Percentiles rank a stretch among this genome's conserved stretches.
These are phyloP conservation scores for Ibidorhyncha struthersii DNA, from an alignment of 2,113 vertebrate genomes.

Conservation along the genomic window DNA sequence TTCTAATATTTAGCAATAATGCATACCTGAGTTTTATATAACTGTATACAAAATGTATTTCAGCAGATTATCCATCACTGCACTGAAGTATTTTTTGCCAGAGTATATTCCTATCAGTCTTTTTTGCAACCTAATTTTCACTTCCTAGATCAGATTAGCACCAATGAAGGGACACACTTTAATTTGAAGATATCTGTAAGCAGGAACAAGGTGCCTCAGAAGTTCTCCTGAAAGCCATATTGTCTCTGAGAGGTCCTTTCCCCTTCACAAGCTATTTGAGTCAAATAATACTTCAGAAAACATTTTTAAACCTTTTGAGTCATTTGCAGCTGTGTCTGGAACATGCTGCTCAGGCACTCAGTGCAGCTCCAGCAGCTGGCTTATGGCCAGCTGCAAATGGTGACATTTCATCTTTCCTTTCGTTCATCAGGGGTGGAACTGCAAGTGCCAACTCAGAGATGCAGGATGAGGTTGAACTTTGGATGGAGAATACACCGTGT, in stretches of 20 bases:
- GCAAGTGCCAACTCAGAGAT: background rate
- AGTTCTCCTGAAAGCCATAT: background rate
- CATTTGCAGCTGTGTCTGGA: background rate
- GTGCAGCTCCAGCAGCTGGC: background rate
- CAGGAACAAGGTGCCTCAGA: background rate
- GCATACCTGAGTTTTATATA: constrained; percentile 18
- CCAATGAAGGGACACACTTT: background rate
- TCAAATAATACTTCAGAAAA: background rate
- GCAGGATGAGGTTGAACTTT: background rate
- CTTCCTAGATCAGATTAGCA: background rate
- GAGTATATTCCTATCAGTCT: background rate
- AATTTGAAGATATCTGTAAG: background rate
- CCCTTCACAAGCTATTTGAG: background rate
- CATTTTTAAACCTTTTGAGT: background rate
- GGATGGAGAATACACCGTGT: background rate
- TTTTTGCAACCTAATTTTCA: background rate
- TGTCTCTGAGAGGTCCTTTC: background rate
- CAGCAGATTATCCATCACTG: background rate
- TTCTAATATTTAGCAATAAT: constrained; percentile 29
- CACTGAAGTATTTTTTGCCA: background rate
- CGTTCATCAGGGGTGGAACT: background rate
- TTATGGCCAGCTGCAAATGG: background rate
- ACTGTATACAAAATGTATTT: background rate
- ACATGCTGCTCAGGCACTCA: background rate
- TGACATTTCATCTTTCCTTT: background rate